A percentile compares a stretch with the other conserved stretches of the same genome.
Conservation (phyloP, 2,797 vertebrate species). For the Botia kubotai region DNA sequence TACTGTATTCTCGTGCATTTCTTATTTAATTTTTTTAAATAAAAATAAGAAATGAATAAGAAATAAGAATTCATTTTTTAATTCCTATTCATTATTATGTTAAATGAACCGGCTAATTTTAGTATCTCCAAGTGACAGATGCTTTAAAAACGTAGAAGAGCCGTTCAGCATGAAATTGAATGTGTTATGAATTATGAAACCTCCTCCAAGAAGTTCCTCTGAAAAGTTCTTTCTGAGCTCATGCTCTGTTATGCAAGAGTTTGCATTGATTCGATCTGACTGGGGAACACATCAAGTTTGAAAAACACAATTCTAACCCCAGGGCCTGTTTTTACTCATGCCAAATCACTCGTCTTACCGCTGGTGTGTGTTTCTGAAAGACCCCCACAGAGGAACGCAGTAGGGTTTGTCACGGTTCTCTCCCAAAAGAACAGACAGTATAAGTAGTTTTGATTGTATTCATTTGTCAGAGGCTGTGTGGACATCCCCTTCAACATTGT, state of each 20-base stretch:
- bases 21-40: too few relatives aligned
- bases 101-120: not conserved
- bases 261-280: not conserved
- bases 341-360: not conserved
- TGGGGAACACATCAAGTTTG: not conserved
- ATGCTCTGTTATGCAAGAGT: not conserved
- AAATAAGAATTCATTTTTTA: too few relatives aligned
- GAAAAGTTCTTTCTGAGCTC: not conserved
- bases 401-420: conserved; percentile 4
- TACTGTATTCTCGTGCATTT: too few relatives aligned
- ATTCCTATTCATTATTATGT: too few relatives aligned
- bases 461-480: conserved; percentile 4
- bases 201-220: not conserved
- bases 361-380: not conserved
- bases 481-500: not conserved
- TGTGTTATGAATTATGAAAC: not conserved
- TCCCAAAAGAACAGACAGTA: not conserved
- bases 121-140: not conserved
- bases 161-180: not conserved
- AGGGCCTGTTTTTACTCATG: not conserved
- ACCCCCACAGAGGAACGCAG: not conserved
- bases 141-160: not conserved
- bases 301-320: not conserved
- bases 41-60: too few relatives aligned
- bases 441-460: conserved; percentile 8